These are phyloP conservation scores for Etheostoma cragini DNA, from an alignment of 2,113 vertebrate species.

Conservation along the genomic window DNA sequence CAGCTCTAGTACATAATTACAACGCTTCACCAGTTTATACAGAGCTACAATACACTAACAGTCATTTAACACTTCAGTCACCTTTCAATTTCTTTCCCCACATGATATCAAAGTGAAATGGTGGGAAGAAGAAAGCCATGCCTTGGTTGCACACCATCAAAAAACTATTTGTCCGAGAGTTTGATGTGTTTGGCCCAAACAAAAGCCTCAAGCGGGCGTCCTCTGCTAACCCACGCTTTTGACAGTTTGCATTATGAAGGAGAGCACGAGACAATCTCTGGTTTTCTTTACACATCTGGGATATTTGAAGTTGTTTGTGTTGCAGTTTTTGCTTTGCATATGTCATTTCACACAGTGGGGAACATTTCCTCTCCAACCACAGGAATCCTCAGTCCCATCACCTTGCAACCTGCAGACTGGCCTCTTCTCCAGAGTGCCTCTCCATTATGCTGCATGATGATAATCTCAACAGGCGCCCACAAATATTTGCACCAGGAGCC, in stretches of 20 bases:
- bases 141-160: slow-evolving; percentile 36
- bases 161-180: slow-evolving; percentile 49
- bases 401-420: slow-evolving; percentile 28
- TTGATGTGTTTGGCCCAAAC: slow-evolving; percentile 48
- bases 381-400: slow-evolving; percentile 37
- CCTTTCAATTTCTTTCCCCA: slow-evolving; percentile 74
- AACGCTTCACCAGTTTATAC: slow-evolving; percentile 57
- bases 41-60: slow-evolving; percentile 61
- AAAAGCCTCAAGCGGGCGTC: slow-evolving; percentile 40
- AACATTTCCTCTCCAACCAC: not conserved
- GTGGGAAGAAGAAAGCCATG: slow-evolving; percentile 43
- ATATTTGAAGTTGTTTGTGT: slow-evolving; percentile 41
- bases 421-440: slow-evolving; percentile 19
- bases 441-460: slow-evolving; percentile 29
- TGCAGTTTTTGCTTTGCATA: slow-evolving; percentile 31
- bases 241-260: slow-evolving; percentile 17
- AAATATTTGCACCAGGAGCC: slow-evolving; percentile 18
- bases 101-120: slow-evolving; percentile 54
- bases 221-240: slow-evolving; percentile 15
- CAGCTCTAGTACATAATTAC: slow-evolving; percentile 63
- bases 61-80: slow-evolving; percentile 74
- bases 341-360: slow-evolving; percentile 47
- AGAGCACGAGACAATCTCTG: slow-evolving; percentile 7
- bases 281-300: slow-evolving; percentile 44
- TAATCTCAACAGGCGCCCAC: slow-evolving; percentile 38